Percentiles rank a stretch among this genome's conserved stretches.
Conservation (phyloP, 2,888 invertebrate genomes). For the Hypolimnas misippus region DNA sequence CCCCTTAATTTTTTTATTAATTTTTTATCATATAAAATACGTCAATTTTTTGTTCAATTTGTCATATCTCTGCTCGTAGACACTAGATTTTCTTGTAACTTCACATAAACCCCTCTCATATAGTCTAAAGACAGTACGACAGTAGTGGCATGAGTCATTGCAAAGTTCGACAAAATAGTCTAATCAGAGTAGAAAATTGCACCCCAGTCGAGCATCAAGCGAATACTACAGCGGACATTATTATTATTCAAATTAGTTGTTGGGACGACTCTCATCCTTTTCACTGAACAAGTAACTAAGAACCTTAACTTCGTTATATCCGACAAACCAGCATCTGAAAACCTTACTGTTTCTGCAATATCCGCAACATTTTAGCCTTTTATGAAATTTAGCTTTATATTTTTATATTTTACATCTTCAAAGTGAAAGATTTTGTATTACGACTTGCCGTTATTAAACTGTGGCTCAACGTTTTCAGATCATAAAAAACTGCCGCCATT, state of each 20-base stretch:
- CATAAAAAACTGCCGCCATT: too few relatives aligned
- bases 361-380: neutral
- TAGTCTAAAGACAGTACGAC: too few relatives aligned
- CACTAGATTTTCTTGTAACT: too few relatives aligned
- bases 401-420: neutral
- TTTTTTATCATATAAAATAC: too few relatives aligned
- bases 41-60: too few relatives aligned
- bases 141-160: neutral
- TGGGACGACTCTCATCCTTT: neutral
- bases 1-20: too few relatives aligned
- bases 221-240: constrained; percentile 5
- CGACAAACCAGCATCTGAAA: neutral
- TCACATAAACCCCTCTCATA: too few relatives aligned
- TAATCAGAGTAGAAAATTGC: constrained; percentile 21
- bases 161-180: neutral
- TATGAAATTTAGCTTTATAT: neutral
- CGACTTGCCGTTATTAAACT: too few relatives aligned
- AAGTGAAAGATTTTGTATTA: too few relatives aligned
- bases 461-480: too few relatives aligned
- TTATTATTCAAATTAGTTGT: constrained; percentile 11
- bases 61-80: too few relatives aligned
- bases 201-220: neutral
- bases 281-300: neutral
- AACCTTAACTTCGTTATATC: neutral
- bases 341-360: neutral